These are phyloP conservation scores for Haliclona indistincta DNA, from an alignment of 37 sponge, comb jelly and placozoan species.

Conservation along the genomic window DNA sequence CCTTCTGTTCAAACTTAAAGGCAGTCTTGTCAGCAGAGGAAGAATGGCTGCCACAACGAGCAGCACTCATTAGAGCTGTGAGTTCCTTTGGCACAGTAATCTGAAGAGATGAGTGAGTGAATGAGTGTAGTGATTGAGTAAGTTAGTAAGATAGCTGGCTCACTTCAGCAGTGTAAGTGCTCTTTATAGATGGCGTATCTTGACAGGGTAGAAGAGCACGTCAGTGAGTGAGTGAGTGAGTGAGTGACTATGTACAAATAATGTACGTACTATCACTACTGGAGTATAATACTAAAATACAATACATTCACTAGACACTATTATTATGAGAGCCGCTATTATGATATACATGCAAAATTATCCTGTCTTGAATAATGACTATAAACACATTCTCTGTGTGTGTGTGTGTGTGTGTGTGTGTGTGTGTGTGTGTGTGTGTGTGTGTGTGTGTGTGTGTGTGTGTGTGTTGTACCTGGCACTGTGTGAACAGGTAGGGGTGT, in stretches of 20 bases:
- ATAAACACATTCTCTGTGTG: conserved; percentile 10
- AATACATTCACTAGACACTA: not conserved
- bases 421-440: conserved; percentile 24
- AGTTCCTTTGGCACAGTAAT: conserved; percentile 64
- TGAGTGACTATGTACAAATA: conserved; percentile 15
- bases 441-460: conserved; percentile 20
- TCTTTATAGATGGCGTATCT: conserved; percentile 89
- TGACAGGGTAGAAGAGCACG: conserved; percentile 90
- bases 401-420: conserved; percentile 24
- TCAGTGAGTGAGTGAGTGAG: conserved; percentile 46
- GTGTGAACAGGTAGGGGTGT: conserved; percentile 90
- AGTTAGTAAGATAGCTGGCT: not conserved
- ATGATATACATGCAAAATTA: not conserved
- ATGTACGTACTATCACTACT: too few species aligned
- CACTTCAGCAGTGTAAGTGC: conserved; percentile 74
- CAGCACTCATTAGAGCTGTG: conserved; percentile 89
- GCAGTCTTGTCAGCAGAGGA: conserved; percentile 7
- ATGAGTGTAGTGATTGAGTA: too few species aligned
- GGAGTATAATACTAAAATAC: too few species aligned
- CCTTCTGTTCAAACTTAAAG: conserved; percentile 56
- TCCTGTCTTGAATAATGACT: not conserved
- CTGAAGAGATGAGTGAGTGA: conserved; percentile 8
- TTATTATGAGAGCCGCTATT: not conserved
- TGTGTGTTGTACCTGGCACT: conserved; percentile 91
- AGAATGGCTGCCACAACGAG: conserved; percentile 14